phyloP scores from a whole-genome alignment of 37 sponge, comb jelly and placozoan species.

The Diacarnus erythraeanus region DNA sequence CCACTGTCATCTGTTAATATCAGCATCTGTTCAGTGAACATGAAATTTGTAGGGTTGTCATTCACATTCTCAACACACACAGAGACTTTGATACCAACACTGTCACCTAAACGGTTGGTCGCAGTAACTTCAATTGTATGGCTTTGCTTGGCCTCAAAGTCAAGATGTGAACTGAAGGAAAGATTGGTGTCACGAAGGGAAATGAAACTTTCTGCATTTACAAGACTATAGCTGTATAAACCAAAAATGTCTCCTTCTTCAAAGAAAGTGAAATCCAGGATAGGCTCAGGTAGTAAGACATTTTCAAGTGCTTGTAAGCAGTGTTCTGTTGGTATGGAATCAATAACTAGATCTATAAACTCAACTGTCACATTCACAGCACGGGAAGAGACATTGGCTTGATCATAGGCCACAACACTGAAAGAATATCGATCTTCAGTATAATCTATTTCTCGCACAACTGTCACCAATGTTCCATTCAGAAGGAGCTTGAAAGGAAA shows the following conservation, averaged over 20 bases:
- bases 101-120: constrained; percentile 19
- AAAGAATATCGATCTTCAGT: constrained; percentile 35
- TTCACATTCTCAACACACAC: constrained; percentile 64
- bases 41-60: constrained; percentile 68
- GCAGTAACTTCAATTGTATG: constrained; percentile 15
- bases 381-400: constrained; percentile 13
- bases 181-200: constrained; percentile 3
- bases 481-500: constrained; percentile 41
- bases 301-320: constrained; percentile 51
- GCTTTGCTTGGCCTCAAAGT: constrained; percentile 40
- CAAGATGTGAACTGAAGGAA: constrained; percentile 15
- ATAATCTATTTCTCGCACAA: constrained; percentile 11
- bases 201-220: not conserved
- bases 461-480: constrained; percentile 36
- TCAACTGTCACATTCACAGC: constrained; percentile 35
- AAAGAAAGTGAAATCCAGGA: constrained; percentile 23
- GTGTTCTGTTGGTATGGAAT: not conserved
- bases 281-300: constrained; percentile 10
- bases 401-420: constrained; percentile 23
- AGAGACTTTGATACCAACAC: constrained; percentile 8
- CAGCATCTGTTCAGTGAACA: not conserved
- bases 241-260: constrained; percentile 12
- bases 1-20: constrained; percentile 14
- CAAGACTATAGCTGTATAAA: constrained; percentile 31
- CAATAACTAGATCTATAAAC: constrained; percentile 14